Base-by-base conservation (phyloP, 2,888 invertebrate genomes). In the Cordylochernes scorpioides region DNA sequence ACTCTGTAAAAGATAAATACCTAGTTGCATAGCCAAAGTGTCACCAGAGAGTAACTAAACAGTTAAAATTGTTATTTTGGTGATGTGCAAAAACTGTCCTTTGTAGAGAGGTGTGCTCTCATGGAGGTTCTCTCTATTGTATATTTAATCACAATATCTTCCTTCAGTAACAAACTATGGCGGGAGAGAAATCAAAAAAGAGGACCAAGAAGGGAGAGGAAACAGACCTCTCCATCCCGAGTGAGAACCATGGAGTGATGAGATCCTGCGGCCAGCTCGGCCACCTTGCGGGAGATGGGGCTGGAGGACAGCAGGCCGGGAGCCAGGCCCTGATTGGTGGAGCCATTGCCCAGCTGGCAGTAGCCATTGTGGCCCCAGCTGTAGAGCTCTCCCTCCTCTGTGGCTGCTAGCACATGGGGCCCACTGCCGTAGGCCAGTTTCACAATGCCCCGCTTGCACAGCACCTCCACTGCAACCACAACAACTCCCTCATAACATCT, bases 321-420 rank as follows among this genome's bases (percentile, higher is more conserved):
- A 9, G 47, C 46, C 0, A 56, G 46, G 6, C 58, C 57, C 42
- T 60, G 63, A 42, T 55, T 60, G 2, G 60, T 57, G 2, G 57
- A 55, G 16, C 62, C 63, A 39, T 61, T 61, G 25, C 63, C 62
- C 6, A 64, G 46, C 48, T 64, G 62, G 39, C 60, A 59, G 38
- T 60, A 62, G 3, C 58, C 60, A 48, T 65, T 65, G 45, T 62
- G 60, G 5, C 64, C 64, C 64, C 63, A 65, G 24, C 59, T 56
- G 45, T 56, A 65, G 2, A 65, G 49, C 39, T 59, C 55, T 15
- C 65, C 65, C 31, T 48, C 54, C 36, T 51, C 48, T 9, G 63
- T 61, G 2, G 60, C 54, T 2, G 63, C 65, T 17, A 66, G 45
- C 2, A 65, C 61, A 46, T 65, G 63, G 6, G 64, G 63, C 7